These are phyloP conservation scores for Mola mola DNA, from an alignment of 2,113 vertebrate genomes.

Conservation along the genomic window DNA sequence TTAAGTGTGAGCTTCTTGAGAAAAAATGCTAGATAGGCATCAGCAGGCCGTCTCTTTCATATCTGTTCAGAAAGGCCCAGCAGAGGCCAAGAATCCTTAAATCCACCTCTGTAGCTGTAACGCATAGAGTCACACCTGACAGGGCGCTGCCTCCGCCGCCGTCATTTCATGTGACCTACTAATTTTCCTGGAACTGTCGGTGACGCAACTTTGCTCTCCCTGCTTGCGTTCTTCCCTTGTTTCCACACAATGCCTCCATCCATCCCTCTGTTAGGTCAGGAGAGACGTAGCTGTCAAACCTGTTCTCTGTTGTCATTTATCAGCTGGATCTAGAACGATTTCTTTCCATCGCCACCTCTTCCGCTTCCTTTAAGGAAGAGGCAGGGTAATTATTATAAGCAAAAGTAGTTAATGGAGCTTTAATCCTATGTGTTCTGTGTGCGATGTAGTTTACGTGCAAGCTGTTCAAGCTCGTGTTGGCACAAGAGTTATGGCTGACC, in stretches of 20 bases:
- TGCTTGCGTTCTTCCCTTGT: conserved; percentile 10
- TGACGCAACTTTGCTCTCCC: conserved; percentile 22
- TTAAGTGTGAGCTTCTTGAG: conserved; percentile 51
- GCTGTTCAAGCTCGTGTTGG: background rate
- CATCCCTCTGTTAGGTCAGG: conserved; percentile 34
- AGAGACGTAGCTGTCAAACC: conserved; percentile 58
- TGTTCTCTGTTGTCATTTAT: conserved; percentile 55
- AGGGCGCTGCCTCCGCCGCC: background rate
- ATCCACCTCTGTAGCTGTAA: conserved; percentile 2
- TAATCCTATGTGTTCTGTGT: conserved; percentile 7
- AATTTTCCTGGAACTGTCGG: conserved; percentile 27
- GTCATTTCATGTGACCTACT: conserved; percentile 19
- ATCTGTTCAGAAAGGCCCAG: too few relatives aligned
- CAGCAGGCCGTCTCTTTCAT: conserved; percentile 35
- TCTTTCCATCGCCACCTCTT: conserved; percentile 38
- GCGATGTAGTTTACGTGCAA: background rate
- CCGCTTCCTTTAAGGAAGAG: conserved; percentile 36
- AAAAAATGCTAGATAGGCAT: conserved; percentile 54
- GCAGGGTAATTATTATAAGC: conserved; percentile 3
- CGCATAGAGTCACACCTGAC: background rate
- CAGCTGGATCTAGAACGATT: conserved; percentile 48
- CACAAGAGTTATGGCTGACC: too few relatives aligned
- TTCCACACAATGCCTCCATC: conserved; percentile 28
- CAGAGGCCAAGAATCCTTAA: too few relatives aligned
- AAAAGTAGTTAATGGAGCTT: background rate